Evolutionary conservation across 2,113 vertebrate genomes (phyloP), one percentile per base, ranked within the genome.

Genomic region (Phylloscopus trochiloides): DNA sequence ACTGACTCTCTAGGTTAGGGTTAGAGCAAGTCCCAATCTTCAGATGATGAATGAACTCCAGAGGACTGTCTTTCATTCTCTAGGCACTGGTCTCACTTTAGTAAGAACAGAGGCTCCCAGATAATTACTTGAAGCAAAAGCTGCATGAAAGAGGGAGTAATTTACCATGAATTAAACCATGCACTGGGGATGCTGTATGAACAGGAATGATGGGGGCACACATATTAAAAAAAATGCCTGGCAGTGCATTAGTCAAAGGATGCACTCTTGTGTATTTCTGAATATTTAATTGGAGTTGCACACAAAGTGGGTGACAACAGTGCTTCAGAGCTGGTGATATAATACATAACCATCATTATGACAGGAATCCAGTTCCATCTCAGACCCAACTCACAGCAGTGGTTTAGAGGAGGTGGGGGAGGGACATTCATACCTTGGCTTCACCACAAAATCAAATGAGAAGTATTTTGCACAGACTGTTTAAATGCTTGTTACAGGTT

Each of bases 171-270:
- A 82, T 96, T 98, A 91, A 98, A 98, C 97, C 82, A 75, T 7
- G 70, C 95, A 13, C 76, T 98, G 72, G 96, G 96, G 43, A 97
- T 98, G 62, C 91, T 98, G 50, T 96, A 94, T 40, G 98, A 98
- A 91, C 98, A 98, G 98, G 31, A 94, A 92, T 19, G 98, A 98
- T 77, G 34, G 97, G 31, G 97, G 95, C 96, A 97, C 86, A 8
- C 97, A 95, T 86, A 92, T 96, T 48, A 13, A 96, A 96, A 97
- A 61, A 88, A 94, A 98, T 77, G 75, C 79, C 95, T 98, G 97
- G 97, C 92, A 97, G 57, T 98, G 98, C 92, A 97, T 98, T 79
- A 98, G 93, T 97, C 97, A 98, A 97, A 98, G 97, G 98, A 97
- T 95, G 28, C 38, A 40, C 31, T 34, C 24, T 22, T 2, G 2